These are phyloP conservation scores for Perca schrenkii DNA, from an alignment of 2,113 vertebrate genomes.

Conservation along the genomic window DNA sequence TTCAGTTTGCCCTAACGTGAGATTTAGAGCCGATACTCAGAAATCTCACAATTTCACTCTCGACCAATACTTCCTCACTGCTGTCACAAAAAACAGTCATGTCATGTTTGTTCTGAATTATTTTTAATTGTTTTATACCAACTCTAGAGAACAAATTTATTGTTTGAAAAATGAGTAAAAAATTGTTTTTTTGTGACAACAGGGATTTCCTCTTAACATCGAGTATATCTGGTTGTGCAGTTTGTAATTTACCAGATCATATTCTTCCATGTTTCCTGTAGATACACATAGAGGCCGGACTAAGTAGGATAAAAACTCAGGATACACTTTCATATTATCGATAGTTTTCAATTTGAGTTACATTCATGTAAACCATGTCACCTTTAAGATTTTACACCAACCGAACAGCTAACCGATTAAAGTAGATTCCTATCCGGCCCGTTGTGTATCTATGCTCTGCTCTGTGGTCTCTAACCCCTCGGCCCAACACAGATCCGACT, in stretches of 20 bases:
- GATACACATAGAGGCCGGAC: slow-evolving; percentile 36
- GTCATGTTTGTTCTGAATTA: neutral
- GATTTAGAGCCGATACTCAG: slow-evolving; percentile 24
- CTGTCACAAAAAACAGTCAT: slow-evolving; percentile 31
- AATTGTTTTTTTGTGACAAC: slow-evolving; percentile 21
- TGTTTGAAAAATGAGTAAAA: neutral
- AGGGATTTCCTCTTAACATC: slow-evolving; percentile 21
- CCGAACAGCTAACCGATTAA: neutral
- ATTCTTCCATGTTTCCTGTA: slow-evolving; percentile 17
- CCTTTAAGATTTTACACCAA: neutral
- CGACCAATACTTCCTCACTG: slow-evolving; percentile 11
- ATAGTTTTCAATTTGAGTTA: neutral
- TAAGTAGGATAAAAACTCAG: slow-evolving; percentile 36
- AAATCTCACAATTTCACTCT: slow-evolving; percentile 32
- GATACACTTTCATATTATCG: neutral
- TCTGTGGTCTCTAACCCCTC: slow-evolving; percentile 58
- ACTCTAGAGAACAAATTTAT: neutral
- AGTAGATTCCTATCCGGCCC: slow-evolving; percentile 6
- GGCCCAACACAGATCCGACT: slow-evolving; percentile 90
- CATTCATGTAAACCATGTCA: neutral
- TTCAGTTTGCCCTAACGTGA: neutral
- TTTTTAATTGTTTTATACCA: neutral
- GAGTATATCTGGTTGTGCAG: slow-evolving; percentile 31
- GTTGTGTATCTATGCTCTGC: slow-evolving; percentile 53
- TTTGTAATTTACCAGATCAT: slow-evolving; percentile 29